Conservation (phyloP, 2,113 vertebrate species). For the Platysteira castanea region DNA sequence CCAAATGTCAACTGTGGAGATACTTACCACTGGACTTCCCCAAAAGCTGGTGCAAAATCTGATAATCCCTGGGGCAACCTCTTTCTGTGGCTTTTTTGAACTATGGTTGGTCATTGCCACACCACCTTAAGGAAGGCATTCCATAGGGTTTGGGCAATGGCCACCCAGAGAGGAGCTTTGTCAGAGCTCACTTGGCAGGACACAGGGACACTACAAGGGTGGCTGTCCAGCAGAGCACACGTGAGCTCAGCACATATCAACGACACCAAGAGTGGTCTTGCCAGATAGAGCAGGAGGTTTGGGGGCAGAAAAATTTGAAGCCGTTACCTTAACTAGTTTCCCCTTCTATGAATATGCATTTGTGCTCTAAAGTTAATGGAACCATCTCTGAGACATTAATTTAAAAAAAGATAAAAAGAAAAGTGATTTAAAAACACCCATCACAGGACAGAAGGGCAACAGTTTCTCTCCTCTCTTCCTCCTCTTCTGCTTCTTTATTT, state of each 20-base stretch:
- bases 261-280: not conserved
- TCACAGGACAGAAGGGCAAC: not conserved
- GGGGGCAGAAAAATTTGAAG: not conserved
- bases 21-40: not conserved
- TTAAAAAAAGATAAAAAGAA: not conserved
- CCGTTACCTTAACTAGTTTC: not conserved
- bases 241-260: not conserved
- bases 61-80: not conserved
- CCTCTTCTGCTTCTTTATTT: not conserved
- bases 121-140: not conserved
- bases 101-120: not conserved
- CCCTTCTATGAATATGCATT: not conserved
- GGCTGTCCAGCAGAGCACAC: not conserved
- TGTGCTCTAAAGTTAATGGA: not conserved
- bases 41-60: not conserved
- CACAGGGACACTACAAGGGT: not conserved
- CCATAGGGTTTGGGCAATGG: not conserved
- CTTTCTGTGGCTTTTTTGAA: not conserved
- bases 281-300: not conserved
- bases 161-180: not conserved
- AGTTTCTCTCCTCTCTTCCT: not conserved
- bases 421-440: not conserved
- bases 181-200: not conserved
- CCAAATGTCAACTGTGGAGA: not conserved
- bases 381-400: not conserved